A percentile compares a stretch with the other conserved stretches of the same genome.
phyloP scores from a whole-genome alignment of 2,113 vertebrate genomes.

The Coptodon bakossiorum region DNA sequence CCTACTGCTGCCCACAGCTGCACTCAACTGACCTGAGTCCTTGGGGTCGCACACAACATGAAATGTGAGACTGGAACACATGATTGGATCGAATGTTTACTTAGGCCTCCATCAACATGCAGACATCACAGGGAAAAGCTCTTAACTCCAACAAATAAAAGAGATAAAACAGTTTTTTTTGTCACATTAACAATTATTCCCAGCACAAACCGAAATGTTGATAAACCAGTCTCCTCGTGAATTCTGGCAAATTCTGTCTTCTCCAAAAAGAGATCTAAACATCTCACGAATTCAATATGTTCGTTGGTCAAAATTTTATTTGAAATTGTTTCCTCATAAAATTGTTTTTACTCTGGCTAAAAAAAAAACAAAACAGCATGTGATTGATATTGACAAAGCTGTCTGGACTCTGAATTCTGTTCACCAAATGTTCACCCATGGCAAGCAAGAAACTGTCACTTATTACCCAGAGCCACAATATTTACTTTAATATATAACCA shows the following conservation, averaged over 20 bases:
- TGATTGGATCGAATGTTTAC: background rate
- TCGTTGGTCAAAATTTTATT: background rate
- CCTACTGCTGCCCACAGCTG: background rate
- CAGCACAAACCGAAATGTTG: background rate
- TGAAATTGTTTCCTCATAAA: background rate
- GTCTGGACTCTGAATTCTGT: background rate
- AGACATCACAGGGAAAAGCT: background rate
- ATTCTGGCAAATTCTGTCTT: background rate
- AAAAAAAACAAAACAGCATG: background rate
- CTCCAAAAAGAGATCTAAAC: background rate
- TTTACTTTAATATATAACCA: background rate
- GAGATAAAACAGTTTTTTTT: background rate
- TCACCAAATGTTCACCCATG: background rate
- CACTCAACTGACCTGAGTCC: background rate
- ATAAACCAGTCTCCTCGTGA: background rate
- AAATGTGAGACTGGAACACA: slow-evolving; percentile 24
- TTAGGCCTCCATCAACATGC: background rate
- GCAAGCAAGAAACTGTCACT: background rate
- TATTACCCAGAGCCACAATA: slow-evolving; percentile 7
- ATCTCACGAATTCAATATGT: background rate
- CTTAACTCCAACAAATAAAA: background rate
- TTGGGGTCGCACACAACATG: slow-evolving; percentile 9
- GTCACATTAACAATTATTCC: background rate
- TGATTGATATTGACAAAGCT: background rate
- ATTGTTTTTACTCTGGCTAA: background rate